Evolutionary conservation across 2,797 vertebrate genomes (phyloP).

Genomic region (Acanthurus leucopareius): DNA sequence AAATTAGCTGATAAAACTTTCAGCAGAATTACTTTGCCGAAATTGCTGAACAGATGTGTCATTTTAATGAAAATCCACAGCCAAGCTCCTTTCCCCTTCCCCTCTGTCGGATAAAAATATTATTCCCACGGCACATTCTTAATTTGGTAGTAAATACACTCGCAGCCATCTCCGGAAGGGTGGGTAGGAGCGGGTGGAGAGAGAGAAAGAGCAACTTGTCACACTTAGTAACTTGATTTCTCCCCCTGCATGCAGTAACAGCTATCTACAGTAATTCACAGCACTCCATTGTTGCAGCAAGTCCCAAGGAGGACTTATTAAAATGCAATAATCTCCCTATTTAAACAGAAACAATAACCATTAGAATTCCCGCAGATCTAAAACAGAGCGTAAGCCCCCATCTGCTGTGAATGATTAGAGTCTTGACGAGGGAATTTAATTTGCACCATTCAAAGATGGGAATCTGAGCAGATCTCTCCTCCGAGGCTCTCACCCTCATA

Average conservation of each 20-base stretch:
- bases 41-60: slow-evolving; percentile 99
- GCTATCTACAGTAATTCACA: slow-evolving; percentile 99
- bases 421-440: slow-evolving; percentile 99
- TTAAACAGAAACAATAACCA: slow-evolving; percentile 99
- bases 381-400: slow-evolving; percentile 97
- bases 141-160: slow-evolving; percentile 99
- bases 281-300: slow-evolving; percentile 97
- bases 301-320: slow-evolving; percentile 99
- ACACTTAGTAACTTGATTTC: slow-evolving; percentile 99
- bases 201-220: slow-evolving; percentile 96
- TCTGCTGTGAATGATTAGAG: slow-evolving; percentile 99
- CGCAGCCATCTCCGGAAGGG: slow-evolving; percentile 93
- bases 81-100: slow-evolving; percentile 92
- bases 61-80: slow-evolving; percentile 99
- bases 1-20: slow-evolving; percentile 99
- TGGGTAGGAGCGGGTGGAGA: slow-evolving; percentile 83
- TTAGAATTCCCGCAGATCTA: slow-evolving; percentile 99
- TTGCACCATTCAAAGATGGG: slow-evolving; percentile 98
- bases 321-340: slow-evolving; percentile 99
- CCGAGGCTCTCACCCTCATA: slow-evolving; percentile 92
- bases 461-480: slow-evolving; percentile 97
- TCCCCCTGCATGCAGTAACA: slow-evolving; percentile 96
- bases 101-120: slow-evolving; percentile 98
- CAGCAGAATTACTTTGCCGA: slow-evolving; percentile 99
- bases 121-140: slow-evolving; percentile 99